Evolutionary conservation across 2,888 invertebrate species (phyloP).

Genomic region (Athalia cordata): DNA sequence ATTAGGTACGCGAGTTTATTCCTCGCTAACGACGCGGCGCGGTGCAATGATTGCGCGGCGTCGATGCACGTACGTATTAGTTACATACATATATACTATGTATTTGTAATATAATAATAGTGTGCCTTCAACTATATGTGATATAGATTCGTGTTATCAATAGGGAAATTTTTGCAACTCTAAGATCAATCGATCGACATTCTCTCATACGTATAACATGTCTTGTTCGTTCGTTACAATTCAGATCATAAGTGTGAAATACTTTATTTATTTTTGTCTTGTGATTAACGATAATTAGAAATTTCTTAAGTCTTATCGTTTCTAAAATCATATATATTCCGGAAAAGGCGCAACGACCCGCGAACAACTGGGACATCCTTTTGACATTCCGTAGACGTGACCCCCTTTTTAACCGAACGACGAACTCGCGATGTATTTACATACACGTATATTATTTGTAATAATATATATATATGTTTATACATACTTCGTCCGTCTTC

Average conservation of each 20-base stretch:
- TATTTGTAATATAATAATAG: not conserved
- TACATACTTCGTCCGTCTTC: too few species aligned
- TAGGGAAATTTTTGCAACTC: too few species aligned
- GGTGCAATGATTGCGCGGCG: not conserved
- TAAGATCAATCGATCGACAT: too few species aligned
- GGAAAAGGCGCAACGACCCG: constrained; percentile 1
- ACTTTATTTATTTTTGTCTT: too few species aligned
- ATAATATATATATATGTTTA: too few species aligned
- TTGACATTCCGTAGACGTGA: constrained; percentile 41
- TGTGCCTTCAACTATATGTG: too few species aligned
- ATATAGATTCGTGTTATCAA: too few species aligned
- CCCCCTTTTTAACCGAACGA: constrained; percentile 17
- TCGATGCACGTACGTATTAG: not conserved
- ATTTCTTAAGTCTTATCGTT: not conserved
- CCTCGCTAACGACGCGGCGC: not conserved
- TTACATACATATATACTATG: not conserved
- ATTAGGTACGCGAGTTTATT: constrained; percentile 19
- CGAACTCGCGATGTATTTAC: not conserved
- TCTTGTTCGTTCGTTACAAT: too few species aligned
- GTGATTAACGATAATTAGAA: too few species aligned
- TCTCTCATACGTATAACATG: too few species aligned
- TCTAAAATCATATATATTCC: constrained; percentile 3
- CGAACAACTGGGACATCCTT: constrained; percentile 37
- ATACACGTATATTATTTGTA: not conserved
- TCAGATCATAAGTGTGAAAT: too few species aligned